A percentile compares a stretch with the other conserved stretches of the same genome.
Evolutionary conservation across 1,140 invertebrate species (phyloP).

Genomic region (Hylyphantes graminicola): DNA sequence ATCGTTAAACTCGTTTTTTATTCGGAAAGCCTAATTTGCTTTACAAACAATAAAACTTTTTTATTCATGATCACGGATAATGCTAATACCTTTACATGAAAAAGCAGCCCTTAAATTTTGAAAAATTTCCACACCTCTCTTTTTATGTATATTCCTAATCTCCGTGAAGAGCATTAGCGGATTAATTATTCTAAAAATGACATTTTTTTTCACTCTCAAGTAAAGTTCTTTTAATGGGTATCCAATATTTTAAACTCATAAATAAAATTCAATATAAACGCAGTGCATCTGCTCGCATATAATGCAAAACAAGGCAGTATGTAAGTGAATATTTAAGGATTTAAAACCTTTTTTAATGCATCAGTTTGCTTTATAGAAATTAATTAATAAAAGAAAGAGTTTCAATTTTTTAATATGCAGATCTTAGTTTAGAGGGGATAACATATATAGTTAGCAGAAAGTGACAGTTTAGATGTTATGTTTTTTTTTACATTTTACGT

Average conservation of each 20-base stretch:
- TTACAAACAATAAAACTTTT: too few relatives aligned
- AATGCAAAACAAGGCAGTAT: constrained; percentile 22
- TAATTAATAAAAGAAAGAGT: not conserved
- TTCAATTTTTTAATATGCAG: too few relatives aligned
- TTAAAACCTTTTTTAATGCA: constrained; percentile 27
- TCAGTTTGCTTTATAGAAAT: constrained; percentile 26
- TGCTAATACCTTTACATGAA: not conserved
- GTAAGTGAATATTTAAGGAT: constrained; percentile 25
- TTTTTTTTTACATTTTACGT: too few relatives aligned
- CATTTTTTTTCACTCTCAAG: constrained; percentile 31
- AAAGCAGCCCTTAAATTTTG: constrained; percentile 13
- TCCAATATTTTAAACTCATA: constrained; percentile 40
- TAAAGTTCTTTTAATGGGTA: constrained; percentile 40
- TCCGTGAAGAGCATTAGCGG: constrained; percentile 34
- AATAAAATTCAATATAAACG: constrained; percentile 2
- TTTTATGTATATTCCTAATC: constrained; percentile 14
- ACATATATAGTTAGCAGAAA: too few relatives aligned
- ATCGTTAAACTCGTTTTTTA: too few relatives aligned
- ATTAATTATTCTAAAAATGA: constrained; percentile 51
- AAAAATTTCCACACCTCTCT: not conserved
- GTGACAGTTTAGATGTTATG: too few relatives aligned
- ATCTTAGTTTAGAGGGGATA: too few relatives aligned
- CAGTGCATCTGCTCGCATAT: not conserved
- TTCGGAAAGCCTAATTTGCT: too few relatives aligned
- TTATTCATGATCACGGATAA: too few relatives aligned